Evolutionary conservation across 2,888 invertebrate genomes (phyloP).

Genomic region (Malacosoma neustria): DNA sequence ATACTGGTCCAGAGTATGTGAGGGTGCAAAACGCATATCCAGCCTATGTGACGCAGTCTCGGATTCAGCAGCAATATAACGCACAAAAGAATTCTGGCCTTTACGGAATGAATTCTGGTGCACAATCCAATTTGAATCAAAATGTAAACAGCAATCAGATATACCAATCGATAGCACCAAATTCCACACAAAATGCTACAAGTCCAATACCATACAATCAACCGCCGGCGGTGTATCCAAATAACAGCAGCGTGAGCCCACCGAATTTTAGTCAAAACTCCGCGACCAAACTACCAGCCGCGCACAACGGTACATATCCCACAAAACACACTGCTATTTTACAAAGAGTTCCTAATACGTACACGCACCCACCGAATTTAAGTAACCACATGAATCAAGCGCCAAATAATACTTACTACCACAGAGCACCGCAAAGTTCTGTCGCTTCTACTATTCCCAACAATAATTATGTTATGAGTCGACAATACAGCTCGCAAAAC

Average conservation of each 20-base stretch:
- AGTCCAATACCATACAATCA: slow-evolving; percentile 57
- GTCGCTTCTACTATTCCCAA: slow-evolving; percentile 25
- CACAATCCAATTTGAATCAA: slow-evolving; percentile 32
- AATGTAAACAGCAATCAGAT: slow-evolving; percentile 39
- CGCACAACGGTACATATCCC: slow-evolving; percentile 40
- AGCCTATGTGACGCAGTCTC: slow-evolving; percentile 47
- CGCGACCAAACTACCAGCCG: slow-evolving; percentile 52
- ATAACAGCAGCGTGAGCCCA: slow-evolving; percentile 49
- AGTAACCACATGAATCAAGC: slow-evolving; percentile 44
- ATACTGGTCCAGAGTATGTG: slow-evolving; percentile 49
- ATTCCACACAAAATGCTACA: slow-evolving; percentile 34
- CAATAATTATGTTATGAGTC: slow-evolving; percentile 35
- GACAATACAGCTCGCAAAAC: slow-evolving; percentile 36
- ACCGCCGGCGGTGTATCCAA: slow-evolving; percentile 47
- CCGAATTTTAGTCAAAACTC: slow-evolving; percentile 59
- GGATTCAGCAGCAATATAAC: slow-evolving; percentile 48
- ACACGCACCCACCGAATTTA: slow-evolving; percentile 51
- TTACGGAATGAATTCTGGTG: slow-evolving; percentile 44
- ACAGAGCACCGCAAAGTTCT: slow-evolving; percentile 47
- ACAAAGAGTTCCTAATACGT: slow-evolving; percentile 51
- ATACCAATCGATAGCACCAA: slow-evolving; percentile 49
- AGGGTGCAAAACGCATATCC: slow-evolving; percentile 51
- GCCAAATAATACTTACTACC: slow-evolving; percentile 57
- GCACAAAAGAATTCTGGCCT: slow-evolving; percentile 44
- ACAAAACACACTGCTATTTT: slow-evolving; percentile 41